Percentiles rank a stretch among this genome's conserved stretches.
phyloP scores from a whole-genome alignment of 1,140 invertebrate species.

The Drosophila burlai region DNA sequence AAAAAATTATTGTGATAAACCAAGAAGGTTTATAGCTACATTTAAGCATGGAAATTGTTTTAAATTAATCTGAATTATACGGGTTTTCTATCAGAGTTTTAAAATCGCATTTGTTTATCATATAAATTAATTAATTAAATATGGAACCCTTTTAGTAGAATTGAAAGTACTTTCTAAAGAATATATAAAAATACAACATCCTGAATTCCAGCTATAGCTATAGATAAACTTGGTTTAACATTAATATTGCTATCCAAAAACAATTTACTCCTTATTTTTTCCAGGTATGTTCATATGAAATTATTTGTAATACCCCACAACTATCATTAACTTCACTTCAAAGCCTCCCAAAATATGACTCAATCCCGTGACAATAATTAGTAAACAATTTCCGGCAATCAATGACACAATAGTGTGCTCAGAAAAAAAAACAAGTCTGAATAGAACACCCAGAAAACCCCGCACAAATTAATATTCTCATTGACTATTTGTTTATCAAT shows the following conservation, averaged over 20 bases:
- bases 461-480: constrained; percentile 12
- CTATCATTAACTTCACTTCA: not conserved
- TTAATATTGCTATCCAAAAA: not conserved
- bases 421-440: not conserved
- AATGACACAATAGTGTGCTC: constrained; percentile 3
- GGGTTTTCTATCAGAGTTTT: not conserved
- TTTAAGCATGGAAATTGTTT: not conserved
- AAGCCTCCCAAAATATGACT: constrained; percentile 7
- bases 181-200: not conserved
- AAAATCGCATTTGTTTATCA: not conserved
- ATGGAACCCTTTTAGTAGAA: not conserved
- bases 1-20: not conserved
- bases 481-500: constrained; percentile 10
- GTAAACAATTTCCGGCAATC: constrained; percentile 9
- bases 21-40: not conserved
- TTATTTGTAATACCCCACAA: not conserved
- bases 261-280: not conserved
- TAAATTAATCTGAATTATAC: not conserved
- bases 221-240: too few relatives aligned
- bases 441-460: not conserved
- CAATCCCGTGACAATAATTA: constrained; percentile 15
- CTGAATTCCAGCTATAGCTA: not conserved
- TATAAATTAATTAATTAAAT: not conserved
- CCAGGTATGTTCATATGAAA: not conserved
- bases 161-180: not conserved